Base-by-base conservation (phyloP, 2,888 invertebrate genomes). In the Embidobia sp. region DNA sequence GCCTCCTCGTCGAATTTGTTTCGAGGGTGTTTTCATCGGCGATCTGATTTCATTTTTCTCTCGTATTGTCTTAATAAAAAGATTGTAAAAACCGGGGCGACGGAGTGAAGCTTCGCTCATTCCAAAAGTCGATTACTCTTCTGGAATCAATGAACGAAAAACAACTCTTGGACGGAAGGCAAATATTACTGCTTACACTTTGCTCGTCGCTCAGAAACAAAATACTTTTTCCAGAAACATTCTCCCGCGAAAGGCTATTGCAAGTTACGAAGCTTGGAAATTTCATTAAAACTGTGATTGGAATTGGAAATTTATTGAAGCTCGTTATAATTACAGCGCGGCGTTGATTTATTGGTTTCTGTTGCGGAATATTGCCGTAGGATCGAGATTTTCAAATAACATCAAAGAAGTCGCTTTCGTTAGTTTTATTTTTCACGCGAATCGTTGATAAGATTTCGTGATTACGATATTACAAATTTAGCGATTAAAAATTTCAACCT, bases 41-140 rank as follows among this genome's bases (percentile, higher is more conserved):
- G 82, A 80, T 81, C 77, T 79, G 81, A 84, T 82, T 82, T 74
- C 66, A 69, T 82, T 82, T 78, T 69, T 26, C 26, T 29, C 22
- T 11, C 27, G 74, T 78, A 49, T 37, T 57, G 69, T 59, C 49
- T 69, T 57, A 69, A 49, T 51, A 67, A 67, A 67, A 67, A 48
- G 44, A 57, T 40, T 11, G 37, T 7, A 35, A 29, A 29, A 10
- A n/a, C n/a, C n/a, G n/a, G n/a, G n/a, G n/a, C n/a, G n/a, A n/a
- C n/a, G n/a, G n/a, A n/a, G n/a, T 2, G 19, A 35, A 18, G 31
- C 29, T 29, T 57, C 27, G 22, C 19, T 18, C 57, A 37, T n/a
- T 15, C 26, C 18, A 11, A 49, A 40, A 67, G 16, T 61, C 44
- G 33, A 61, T 70, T 61, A 70, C 35, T 37, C 48, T 55, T 37